Base-by-base conservation (phyloP, 1,140 invertebrate genomes). In the Drosophila takahashii region DNA sequence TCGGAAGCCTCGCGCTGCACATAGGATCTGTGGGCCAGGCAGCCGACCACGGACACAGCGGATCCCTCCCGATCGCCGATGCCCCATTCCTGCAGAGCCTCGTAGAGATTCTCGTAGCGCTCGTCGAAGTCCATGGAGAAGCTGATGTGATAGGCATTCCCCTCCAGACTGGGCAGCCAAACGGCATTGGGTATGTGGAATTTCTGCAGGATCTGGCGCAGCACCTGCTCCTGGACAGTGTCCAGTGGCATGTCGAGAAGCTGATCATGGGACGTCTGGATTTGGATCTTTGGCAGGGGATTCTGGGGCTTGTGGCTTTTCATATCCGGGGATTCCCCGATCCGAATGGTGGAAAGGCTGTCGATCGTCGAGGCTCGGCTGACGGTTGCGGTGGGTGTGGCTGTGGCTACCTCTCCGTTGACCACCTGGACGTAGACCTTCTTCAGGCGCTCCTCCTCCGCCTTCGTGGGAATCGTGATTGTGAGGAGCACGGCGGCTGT, bases 21-120 rank as follows among this genome's bases (percentile, higher is more conserved):
- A 15, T 42, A 76, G 0, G 77, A 62, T 22, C 92, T 92, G 34
- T 92, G 90, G 16, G 84, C 77, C 22, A 91, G 77, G 52, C 93
- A 93, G 53, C 92, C 92, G 51, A 92, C 80, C 13, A 93, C 92
- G 13, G 92, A 92, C 8, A 93, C 89, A 1, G 86, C 73, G 1
- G 93, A 93, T 8, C 92, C 90, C 34, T 91, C 90, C 13, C 87
- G 87, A 65, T 91, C 87, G 0, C 93, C 93, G 27, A 93, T 93
- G 26, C 91, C 91, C 77, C 92, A 91, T 34, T 93, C 90, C 54
- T 92, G 89, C 10, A 93, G 72, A 42, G 91, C 67, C 7, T 92
- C 90, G 41, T 92, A 84, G 4, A 93, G 87, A 58, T 90, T 86
- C 72, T 93, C 93, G 61, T 93, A 93, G 2, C 77, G 64, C 27